Evolutionary conservation across 2,113 vertebrate species (phyloP).

Genomic region (Lagenorhynchus albirostris): DNA sequence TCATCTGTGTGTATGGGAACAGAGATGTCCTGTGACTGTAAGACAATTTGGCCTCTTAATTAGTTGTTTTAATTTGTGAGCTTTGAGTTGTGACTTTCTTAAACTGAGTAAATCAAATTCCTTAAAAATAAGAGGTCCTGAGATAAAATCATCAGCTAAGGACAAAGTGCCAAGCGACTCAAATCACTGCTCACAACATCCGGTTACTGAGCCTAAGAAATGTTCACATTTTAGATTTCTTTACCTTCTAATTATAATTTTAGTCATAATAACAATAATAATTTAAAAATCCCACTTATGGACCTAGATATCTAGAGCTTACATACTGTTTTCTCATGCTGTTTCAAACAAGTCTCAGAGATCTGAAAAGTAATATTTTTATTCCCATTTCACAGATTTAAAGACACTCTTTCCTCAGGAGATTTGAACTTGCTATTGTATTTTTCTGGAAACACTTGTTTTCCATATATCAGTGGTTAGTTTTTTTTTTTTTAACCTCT

Average conservation of each 20-base stretch:
- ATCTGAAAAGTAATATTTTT: neutral
- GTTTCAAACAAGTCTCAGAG: neutral
- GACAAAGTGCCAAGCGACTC: neutral
- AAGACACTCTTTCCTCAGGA: neutral
- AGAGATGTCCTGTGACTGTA: neutral
- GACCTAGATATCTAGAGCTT: neutral
- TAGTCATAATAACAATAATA: neutral
- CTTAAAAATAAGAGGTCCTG: neutral
- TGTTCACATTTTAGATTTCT: neutral
- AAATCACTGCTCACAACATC: neutral
- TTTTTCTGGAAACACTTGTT: neutral
- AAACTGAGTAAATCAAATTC: neutral
- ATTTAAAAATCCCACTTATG: neutral
- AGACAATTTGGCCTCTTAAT: neutral
- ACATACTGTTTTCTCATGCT: neutral
- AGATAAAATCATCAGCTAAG: neutral
- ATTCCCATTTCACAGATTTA: neutral
- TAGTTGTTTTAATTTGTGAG: neutral
- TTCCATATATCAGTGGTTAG: neutral
- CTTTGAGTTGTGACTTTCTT: neutral
- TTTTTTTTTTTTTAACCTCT: neutral
- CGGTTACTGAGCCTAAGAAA: neutral
- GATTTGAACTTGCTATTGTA: neutral
- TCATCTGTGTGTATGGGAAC: neutral
- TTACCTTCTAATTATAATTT: neutral